These are phyloP conservation scores for Centropristis striata DNA, from an alignment of 2,113 vertebrate species.

Conservation along the genomic window DNA sequence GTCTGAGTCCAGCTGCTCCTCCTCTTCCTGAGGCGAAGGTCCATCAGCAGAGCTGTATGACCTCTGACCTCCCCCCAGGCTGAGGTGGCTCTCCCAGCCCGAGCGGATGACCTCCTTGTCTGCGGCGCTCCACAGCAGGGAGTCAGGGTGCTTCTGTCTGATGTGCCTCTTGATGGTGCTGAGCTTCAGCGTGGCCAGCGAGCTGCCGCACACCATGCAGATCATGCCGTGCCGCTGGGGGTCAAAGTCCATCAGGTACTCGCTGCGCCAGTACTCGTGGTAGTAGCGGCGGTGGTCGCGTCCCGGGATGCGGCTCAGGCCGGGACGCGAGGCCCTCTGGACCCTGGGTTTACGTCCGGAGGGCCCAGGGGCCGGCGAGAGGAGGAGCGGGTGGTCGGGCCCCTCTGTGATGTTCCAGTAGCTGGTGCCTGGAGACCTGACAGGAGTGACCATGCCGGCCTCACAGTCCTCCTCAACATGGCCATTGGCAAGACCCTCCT, in stretches of 20 bases:
- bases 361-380: constrained; percentile 79
- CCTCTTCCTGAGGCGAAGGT: constrained; percentile 34
- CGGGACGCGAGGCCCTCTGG: constrained; percentile 88
- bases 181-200: constrained; percentile 93
- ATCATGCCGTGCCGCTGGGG: constrained; percentile 92
- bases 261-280: constrained; percentile 95
- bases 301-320: constrained; percentile 91
- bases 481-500: constrained; percentile 78
- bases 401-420: constrained; percentile 86
- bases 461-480: constrained; percentile 64
- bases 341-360: constrained; percentile 84
- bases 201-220: constrained; percentile 96
- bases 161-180: constrained; percentile 97
- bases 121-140: constrained; percentile 89
- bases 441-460: constrained; percentile 44
- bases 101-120: constrained; percentile 94
- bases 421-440: constrained; percentile 83
- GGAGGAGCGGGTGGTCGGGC: constrained; percentile 79
- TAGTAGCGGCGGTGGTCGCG: constrained; percentile 94
- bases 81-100: constrained; percentile 93
- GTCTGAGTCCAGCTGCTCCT: constrained; percentile 64
- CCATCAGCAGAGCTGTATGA: constrained; percentile 40
- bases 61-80: constrained; percentile 79
- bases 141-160: constrained; percentile 93
- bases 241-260: constrained; percentile 96